Conservation (phyloP, 2,888 invertebrate species). For the Synergus itoensis region DNA sequence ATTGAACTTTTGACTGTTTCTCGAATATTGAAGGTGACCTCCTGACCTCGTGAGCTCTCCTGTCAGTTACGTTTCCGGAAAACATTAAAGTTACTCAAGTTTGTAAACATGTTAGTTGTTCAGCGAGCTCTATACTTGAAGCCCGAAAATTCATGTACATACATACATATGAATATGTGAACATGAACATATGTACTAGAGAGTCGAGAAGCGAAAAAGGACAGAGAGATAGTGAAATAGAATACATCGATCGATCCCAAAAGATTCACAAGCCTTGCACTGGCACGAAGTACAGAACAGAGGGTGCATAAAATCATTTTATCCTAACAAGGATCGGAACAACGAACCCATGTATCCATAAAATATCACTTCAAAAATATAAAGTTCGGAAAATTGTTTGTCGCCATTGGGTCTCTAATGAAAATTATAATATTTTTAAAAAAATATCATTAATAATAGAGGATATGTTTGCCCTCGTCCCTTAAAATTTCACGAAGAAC, state of each 20-base stretch:
- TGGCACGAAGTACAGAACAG: background rate
- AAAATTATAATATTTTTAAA: too few relatives aligned
- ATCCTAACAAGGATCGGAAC: background rate
- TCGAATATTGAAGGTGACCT: slow-evolving; percentile 36
- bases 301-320: slow-evolving; percentile 33
- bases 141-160: slow-evolving; percentile 33
- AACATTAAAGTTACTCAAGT: slow-evolving; percentile 52
- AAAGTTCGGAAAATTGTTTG: background rate
- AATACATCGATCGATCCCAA: slow-evolving; percentile 25
- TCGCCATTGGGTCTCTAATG: too few relatives aligned
- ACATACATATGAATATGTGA: background rate
- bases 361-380: background rate
- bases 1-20: slow-evolving; percentile 38
- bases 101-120: slow-evolving; percentile 13
- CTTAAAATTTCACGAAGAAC: too few relatives aligned
- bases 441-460: too few relatives aligned
- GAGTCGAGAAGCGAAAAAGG: slow-evolving; percentile 43
- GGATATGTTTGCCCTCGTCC: too few relatives aligned
- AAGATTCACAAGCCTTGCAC: slow-evolving; percentile 14
- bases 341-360: background rate
- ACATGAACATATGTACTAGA: background rate
- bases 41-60: slow-evolving; percentile 23
- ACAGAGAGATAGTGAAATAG: slow-evolving; percentile 41
- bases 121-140: slow-evolving; percentile 3
- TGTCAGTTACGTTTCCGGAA: slow-evolving; percentile 49